Evolutionary conservation across 2,797 vertebrate species (phyloP).

Genomic region (Esox lucius): DNA sequence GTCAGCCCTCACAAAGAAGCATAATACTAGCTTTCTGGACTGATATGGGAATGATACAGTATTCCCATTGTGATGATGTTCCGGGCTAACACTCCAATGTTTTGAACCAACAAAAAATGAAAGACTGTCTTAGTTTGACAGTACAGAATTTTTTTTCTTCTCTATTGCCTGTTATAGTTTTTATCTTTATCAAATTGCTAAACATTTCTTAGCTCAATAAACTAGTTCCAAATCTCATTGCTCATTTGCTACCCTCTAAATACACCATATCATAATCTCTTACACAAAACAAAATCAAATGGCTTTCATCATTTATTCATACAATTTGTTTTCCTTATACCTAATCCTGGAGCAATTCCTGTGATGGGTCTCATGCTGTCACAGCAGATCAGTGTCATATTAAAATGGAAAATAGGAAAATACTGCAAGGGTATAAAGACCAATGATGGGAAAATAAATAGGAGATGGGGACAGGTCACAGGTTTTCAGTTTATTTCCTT

Average conservation of each 20-base stretch:
- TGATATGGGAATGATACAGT: conserved; percentile 39
- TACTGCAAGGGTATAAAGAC: not conserved
- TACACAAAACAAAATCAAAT: not conserved
- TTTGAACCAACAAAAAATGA: not conserved
- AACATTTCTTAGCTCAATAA: not conserved
- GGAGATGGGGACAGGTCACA: not conserved
- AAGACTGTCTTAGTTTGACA: not conserved
- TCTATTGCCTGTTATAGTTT: not conserved
- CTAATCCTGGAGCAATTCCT: not conserved
- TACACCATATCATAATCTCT: not conserved
- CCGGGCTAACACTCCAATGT: not conserved
- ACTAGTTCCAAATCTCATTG: no score
- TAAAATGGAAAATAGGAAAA: not conserved
- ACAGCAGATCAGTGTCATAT: not conserved
- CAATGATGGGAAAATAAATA: conserved; percentile 1
- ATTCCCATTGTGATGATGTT: conserved; percentile 57
- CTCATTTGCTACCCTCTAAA: not conserved
- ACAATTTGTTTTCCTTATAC: not conserved
- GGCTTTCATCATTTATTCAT: not conserved
- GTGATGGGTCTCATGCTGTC: not conserved
- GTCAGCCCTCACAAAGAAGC: conserved; percentile 52
- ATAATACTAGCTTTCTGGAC: conserved; percentile 55
- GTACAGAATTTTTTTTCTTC: not conserved
- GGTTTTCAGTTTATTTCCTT: no score
- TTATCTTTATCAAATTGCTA: not conserved